Conservation (phyloP, 2,797 vertebrate genomes). For the Arnoldichthys spilopterus region DNA sequence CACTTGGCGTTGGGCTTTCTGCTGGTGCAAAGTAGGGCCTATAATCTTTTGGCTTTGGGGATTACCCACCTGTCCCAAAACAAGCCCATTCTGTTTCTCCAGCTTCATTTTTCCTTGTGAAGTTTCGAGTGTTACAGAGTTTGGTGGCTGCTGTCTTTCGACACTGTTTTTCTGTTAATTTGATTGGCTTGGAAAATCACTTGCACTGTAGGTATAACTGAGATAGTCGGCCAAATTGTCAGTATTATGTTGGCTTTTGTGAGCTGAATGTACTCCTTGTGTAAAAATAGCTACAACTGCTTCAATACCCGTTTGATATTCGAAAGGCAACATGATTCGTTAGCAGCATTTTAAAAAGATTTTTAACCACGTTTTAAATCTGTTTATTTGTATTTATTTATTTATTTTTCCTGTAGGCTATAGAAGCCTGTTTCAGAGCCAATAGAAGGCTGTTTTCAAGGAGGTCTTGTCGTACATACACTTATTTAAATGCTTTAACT, state of each 20-base stretch:
- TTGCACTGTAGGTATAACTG: constrained; percentile 20
- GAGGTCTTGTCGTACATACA: constrained; percentile 42
- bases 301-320: constrained; percentile 63
- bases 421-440: constrained; percentile 41
- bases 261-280: constrained; percentile 69
- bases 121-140: constrained; percentile 31
- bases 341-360: constrained; percentile 63
- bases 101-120: constrained; percentile 8
- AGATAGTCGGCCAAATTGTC: constrained; percentile 28
- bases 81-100: neutral
- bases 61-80: neutral
- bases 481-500: constrained; percentile 56
- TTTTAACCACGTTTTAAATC: constrained; percentile 60
- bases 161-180: neutral
- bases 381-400: constrained; percentile 31
- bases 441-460: constrained; percentile 35
- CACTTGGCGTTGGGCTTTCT: too few species aligned
- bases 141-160: constrained; percentile 8
- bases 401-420: constrained; percentile 35
- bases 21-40: too few species aligned
- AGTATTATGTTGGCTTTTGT: constrained; percentile 66
- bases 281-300: constrained; percentile 57
- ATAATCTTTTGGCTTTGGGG: neutral
- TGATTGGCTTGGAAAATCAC: constrained; percentile 26
- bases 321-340: constrained; percentile 49